A percentile compares a stretch with the other conserved stretches of the same genome.
Evolutionary conservation across 1,140 invertebrate genomes (phyloP).

Genomic region (Drosophila lowei): DNA sequence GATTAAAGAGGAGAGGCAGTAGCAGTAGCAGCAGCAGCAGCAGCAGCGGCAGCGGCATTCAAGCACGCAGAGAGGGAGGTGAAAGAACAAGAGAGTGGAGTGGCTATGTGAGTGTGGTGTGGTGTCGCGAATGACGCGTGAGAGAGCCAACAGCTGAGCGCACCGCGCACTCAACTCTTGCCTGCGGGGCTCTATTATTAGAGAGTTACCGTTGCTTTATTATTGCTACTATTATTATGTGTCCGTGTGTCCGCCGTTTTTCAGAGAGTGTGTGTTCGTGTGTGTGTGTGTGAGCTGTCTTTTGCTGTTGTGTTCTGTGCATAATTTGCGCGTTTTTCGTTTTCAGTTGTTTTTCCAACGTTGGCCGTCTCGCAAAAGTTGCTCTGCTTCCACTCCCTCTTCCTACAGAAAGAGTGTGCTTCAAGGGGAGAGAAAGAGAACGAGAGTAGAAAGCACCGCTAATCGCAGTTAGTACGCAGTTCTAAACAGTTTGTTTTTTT

Average conservation of each 20-base stretch:
- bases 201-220: slow-evolving; percentile 79
- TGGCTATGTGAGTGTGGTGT: slow-evolving; percentile 8
- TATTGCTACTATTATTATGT: slow-evolving; percentile 65
- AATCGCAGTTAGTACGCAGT: slow-evolving; percentile 68
- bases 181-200: slow-evolving; percentile 67
- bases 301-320: slow-evolving; percentile 67
- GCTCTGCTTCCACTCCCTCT: slow-evolving; percentile 23
- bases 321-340: slow-evolving; percentile 79
- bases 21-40: too few relatives aligned
- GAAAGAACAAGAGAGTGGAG: slow-evolving; percentile 13
- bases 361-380: slow-evolving; percentile 69
- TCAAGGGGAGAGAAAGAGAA: slow-evolving; percentile 29
- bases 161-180: slow-evolving; percentile 34
- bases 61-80: slow-evolving; percentile 17
- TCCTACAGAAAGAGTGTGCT: slow-evolving; percentile 33
- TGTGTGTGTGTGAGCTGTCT: slow-evolving; percentile 10
- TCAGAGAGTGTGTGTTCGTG: slow-evolving; percentile 12
- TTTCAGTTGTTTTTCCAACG: slow-evolving; percentile 79
- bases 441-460: slow-evolving; percentile 45
- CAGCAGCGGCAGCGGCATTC: slow-evolving; percentile 11
- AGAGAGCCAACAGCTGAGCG: slow-evolving; percentile 47
- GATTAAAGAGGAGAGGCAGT: slow-evolving; percentile 7
- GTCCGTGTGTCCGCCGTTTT: too few relatives aligned
- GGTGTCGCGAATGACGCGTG: slow-evolving; percentile 18
- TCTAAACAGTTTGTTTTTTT: slow-evolving; percentile 40